Conservation (phyloP, 2,888 invertebrate genomes). For the Amphipyra tragopoginis region DNA sequence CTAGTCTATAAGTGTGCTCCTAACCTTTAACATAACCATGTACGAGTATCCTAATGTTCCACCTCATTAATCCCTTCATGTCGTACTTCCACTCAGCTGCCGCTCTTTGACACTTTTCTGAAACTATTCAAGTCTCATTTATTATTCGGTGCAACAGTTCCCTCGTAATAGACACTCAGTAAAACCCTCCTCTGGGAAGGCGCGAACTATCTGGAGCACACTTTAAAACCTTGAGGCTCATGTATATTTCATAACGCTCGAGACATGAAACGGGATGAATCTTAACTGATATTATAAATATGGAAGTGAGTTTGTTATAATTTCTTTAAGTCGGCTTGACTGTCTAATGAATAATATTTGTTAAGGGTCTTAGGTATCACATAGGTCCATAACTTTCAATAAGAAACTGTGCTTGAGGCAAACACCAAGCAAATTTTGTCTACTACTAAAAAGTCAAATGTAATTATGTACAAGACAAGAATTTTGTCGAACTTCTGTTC, state of each 20-base stretch:
- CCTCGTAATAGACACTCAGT: constrained; percentile 21
- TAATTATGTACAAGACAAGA: too few species aligned
- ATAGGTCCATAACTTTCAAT: too few species aligned
- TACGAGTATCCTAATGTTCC: neutral
- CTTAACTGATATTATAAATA: neutral
- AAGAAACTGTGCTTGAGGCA: too few species aligned
- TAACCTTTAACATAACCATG: neutral
- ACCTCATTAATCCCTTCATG: neutral
- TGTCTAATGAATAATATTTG: too few species aligned
- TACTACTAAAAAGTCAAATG: too few species aligned
- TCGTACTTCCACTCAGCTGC: constrained; percentile 14
- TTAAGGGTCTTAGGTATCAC: too few species aligned
- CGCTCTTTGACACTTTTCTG: constrained; percentile 30
- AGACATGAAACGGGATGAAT: constrained; percentile 17
- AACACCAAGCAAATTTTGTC: too few species aligned
- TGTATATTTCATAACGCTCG: constrained; percentile 44
- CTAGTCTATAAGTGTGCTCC: too few species aligned
- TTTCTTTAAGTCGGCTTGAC: neutral
- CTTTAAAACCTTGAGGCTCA: constrained; percentile 41
- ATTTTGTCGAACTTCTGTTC: too few species aligned
- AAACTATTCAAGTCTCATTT: constrained; percentile 28
- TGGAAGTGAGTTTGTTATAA: neutral
- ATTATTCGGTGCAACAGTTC: constrained; percentile 44
- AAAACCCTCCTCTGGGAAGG: constrained; percentile 3
- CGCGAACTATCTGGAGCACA: constrained; percentile 37